Base-by-base conservation (phyloP, 1,140 invertebrate species). In the Propsilocerus akamusi region DNA sequence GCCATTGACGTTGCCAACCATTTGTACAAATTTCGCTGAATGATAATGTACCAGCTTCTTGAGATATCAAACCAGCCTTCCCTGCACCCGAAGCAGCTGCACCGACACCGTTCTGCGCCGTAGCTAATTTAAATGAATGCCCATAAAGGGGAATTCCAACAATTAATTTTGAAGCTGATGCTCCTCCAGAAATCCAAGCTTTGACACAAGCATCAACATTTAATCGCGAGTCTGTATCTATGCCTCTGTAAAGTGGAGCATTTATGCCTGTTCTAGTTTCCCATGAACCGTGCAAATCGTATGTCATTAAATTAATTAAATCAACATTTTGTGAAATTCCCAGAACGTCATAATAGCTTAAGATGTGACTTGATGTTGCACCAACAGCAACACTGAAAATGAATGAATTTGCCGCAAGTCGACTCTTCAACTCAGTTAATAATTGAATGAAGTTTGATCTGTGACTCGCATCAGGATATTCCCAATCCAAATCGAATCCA, bases 221-320 rank as follows among this genome's bases (percentile, higher is more conserved):
- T 12, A 26, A 25, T 17, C 76, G 73, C 26, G 69, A 66, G 6
- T 67, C 10, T 22, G 23, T 12, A 30, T 30, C 7, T n/a, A n/a
- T 34, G n/a, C n/a, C n/a, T n/a, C n/a, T n/a, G 22, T 72, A 74
- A 49, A 80, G 61, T 1, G 75, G 76, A 12, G 75, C 70, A 55
- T 75, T 73, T 26, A 71, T 65, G 2, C 74, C 77, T 3, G 74
- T 72, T 6, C 55, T 59, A 0, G 56, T 55, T 49, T 82, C 78
- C 73, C 77, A 81, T 10, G 67, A 55, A 10, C 77, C 78, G 58
- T 81, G 78, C 52, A 74, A 76, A 59, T 82, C 79, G 57, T 81
- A 82, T 22, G 69, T 64, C 77, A 81, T 80, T 4, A 83, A 54
- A 56, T 80, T 80, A 12, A 83, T 67, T 51, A 75, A 74, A 57